These are phyloP conservation scores for Sebastes taczanowskii DNA, from an alignment of 2,797 vertebrate genomes.

Conservation along the genomic window DNA sequence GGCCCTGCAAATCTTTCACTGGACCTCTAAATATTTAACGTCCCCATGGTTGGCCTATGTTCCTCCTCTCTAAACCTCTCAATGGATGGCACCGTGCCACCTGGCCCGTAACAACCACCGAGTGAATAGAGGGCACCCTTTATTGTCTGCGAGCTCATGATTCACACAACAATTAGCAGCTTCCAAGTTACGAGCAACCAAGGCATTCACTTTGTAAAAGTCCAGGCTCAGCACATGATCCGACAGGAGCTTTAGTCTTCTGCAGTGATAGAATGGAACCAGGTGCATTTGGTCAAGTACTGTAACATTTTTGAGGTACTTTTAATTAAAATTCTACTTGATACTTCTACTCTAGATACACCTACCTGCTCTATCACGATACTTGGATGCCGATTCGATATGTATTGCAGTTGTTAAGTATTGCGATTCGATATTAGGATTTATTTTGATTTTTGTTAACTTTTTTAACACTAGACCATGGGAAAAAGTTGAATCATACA, in stretches of 20 bases:
- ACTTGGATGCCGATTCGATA: too few relatives aligned
- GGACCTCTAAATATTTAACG: constrained; percentile 76
- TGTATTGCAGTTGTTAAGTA: too few relatives aligned
- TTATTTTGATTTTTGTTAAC: too few relatives aligned
- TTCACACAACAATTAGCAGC: constrained; percentile 77
- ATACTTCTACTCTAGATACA: background rate
- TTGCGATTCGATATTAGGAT: too few relatives aligned
- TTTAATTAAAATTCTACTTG: background rate
- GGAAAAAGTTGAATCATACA: too few relatives aligned
- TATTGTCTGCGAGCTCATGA: constrained; percentile 64
- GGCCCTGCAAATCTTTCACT: constrained; percentile 71
- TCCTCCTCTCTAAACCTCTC: constrained; percentile 61
- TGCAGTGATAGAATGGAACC: background rate
- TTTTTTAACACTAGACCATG: too few relatives aligned
- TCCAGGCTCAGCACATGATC: constrained; percentile 34
- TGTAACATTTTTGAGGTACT: background rate
- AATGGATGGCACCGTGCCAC: constrained; percentile 79
- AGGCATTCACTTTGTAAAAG: constrained; percentile 39
- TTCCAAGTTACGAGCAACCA: constrained; percentile 49
- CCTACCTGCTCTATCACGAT: too few relatives aligned
- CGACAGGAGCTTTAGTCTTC: constrained; percentile 10
- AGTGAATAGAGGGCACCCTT: constrained; percentile 67
- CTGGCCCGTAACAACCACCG: constrained; percentile 59
- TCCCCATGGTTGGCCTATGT: constrained; percentile 65
- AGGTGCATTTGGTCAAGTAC: background rate